A percentile compares a stretch with the other conserved stretches of the same genome.
Evolutionary conservation across 2,113 vertebrate genomes (phyloP).

Genomic region (Corydoras maculifer): DNA sequence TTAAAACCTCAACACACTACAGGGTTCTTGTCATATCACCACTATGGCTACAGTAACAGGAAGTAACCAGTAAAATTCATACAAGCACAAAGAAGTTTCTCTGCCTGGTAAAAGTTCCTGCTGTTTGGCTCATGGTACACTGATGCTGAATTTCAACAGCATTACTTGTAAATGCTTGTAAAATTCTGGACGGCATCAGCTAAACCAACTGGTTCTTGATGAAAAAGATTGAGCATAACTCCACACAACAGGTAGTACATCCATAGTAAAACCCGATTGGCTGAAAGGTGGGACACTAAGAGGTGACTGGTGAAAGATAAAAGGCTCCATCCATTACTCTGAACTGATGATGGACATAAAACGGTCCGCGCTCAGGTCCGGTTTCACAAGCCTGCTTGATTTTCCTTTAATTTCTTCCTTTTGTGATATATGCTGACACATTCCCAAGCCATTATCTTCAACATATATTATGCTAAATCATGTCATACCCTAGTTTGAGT

Average conservation of each 20-base stretch:
- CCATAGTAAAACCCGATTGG: no score
- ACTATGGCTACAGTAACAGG: no score
- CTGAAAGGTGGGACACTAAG: no score
- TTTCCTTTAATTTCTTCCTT: background rate
- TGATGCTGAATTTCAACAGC: background rate
- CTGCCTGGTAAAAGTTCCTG: background rate
- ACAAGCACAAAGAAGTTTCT: background rate
- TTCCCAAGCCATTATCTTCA: background rate
- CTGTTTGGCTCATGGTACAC: background rate
- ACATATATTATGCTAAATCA: conserved; percentile 9
- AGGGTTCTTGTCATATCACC: no score
- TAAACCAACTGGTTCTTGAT: background rate
- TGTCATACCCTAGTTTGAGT: background rate
- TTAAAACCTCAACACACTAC: no score
- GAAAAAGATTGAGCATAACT: background rate
- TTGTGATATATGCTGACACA: conserved; percentile 1
- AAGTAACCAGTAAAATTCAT: no score
- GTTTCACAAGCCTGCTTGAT: background rate
- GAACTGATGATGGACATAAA: background rate
- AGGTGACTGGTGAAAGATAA: no score
- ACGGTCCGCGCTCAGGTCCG: background rate
- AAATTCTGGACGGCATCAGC: background rate
- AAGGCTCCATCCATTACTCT: no score
- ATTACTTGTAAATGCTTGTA: background rate
- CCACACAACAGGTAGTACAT: no score